Conservation (phyloP, 2,797 vertebrate species). For the Scomberomorus guttatus region DNA sequence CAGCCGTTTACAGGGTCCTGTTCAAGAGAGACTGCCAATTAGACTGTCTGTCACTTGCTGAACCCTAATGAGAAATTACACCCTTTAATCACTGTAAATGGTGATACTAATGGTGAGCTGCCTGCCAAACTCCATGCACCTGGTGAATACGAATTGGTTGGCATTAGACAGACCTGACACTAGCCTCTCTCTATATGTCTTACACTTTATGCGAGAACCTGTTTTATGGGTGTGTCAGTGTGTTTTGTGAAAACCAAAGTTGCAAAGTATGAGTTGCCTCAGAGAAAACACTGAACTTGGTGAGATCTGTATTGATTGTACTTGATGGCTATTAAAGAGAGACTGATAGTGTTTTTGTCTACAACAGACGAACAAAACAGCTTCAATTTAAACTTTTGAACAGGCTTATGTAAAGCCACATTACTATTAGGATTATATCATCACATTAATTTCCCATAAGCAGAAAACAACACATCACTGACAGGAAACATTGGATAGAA, state of each 20-base stretch:
- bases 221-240: neutral
- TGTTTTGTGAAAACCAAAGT: neutral
- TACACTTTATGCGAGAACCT: neutral
- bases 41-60: constrained; percentile 57
- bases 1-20: constrained; percentile 61
- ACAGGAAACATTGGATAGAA: neutral
- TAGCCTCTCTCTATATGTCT: neutral
- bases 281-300: neutral
- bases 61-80: constrained; percentile 67
- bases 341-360: neutral
- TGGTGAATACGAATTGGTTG: constrained; percentile 64
- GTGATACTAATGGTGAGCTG: constrained; percentile 67
- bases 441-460: neutral
- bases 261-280: neutral
- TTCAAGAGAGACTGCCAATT: constrained; percentile 61
- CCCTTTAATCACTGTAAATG: constrained; percentile 70
- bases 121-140: constrained; percentile 65
- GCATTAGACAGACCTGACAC: constrained; percentile 6
- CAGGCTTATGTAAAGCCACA: neutral
- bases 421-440: neutral
- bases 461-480: neutral
- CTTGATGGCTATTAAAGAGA: constrained; percentile 3
- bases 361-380: neutral
- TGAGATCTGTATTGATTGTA: constrained; percentile 18
- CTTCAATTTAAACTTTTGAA: neutral